A percentile compares a stretch with the other conserved stretches of the same genome.
Conservation (phyloP, 2,797 vertebrate species). For the Clarias pachynema region DNA sequence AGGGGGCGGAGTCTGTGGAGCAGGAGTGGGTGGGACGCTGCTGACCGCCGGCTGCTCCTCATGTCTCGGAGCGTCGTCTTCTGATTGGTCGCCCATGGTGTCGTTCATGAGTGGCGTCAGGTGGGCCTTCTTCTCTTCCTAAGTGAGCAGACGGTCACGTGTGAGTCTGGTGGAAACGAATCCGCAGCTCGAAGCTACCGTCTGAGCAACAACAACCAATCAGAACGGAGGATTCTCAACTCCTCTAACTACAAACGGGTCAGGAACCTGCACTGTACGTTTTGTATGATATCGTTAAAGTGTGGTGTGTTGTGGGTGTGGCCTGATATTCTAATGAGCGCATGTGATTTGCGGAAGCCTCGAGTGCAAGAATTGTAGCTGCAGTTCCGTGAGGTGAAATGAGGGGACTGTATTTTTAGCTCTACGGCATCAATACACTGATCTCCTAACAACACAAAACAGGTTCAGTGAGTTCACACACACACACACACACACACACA, state of each 20-base stretch:
- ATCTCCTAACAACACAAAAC: background rate
- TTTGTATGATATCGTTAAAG: background rate
- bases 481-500: conserved; percentile 27
- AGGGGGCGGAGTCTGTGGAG: conserved; percentile 61
- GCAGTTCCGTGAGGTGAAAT: background rate
- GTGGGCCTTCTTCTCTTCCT: conserved; percentile 74
- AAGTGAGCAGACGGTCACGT: too few species aligned
- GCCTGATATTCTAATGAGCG: background rate
- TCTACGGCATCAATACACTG: background rate
- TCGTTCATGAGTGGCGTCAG: conserved; percentile 65
- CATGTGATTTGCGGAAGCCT: background rate
- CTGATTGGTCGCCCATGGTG: conserved; percentile 75
- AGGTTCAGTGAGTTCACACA: conserved; percentile 40
- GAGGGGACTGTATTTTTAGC: background rate
- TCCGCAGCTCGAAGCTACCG: too few species aligned
- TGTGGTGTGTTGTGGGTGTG: background rate
- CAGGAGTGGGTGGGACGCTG: conserved; percentile 56
- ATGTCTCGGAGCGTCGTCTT: conserved; percentile 71
- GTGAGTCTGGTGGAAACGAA: too few species aligned
- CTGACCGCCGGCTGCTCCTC: conserved; percentile 68
- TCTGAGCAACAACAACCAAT: too few species aligned
- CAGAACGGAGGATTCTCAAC: too few species aligned
- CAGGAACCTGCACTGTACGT: background rate
- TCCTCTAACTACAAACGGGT: too few species aligned
- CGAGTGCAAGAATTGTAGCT: background rate